phyloP scores from a whole-genome alignment of 2,797 vertebrate genomes.

The Dendrocincla fuliginosa region DNA sequence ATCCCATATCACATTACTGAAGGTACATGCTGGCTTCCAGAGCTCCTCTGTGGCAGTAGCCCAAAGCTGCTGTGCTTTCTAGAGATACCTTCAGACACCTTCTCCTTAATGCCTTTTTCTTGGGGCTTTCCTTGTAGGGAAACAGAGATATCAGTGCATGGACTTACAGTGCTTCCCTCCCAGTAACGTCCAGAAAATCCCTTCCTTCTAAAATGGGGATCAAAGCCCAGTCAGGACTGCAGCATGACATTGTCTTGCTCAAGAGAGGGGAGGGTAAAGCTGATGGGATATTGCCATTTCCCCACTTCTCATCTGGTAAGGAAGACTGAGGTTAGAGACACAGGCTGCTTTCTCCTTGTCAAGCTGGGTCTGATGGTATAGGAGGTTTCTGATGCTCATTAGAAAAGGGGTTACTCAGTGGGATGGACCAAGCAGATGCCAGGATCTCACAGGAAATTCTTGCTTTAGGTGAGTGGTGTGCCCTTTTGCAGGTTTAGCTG shows the following conservation, averaged over 20 bases:
- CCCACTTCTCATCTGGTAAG: background rate
- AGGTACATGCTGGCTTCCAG: background rate
- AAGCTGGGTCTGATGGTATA: background rate
- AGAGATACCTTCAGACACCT: background rate
- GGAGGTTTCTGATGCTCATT: background rate
- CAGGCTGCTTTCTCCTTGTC: background rate
- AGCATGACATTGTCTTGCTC: background rate
- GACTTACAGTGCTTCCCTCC: background rate
- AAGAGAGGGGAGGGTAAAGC: background rate
- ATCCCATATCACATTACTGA: accelerated
- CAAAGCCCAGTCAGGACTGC: background rate
- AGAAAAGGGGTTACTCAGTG: background rate
- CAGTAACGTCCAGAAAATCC: background rate
- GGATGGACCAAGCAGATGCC: accelerated
- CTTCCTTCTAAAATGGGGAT: background rate
- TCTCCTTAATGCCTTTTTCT: background rate
- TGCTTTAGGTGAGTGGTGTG: background rate
- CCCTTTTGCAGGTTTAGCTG: background rate
- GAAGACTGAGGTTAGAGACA: background rate
- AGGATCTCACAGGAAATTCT: background rate
- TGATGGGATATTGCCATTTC: background rate
- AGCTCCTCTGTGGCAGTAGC: background rate
- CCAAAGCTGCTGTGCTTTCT: background rate
- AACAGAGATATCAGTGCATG: background rate
- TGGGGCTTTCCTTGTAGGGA: background rate